phyloP scores from a whole-genome alignment of 2,797 vertebrate species.

The Sphenopsis melanotis region DNA sequence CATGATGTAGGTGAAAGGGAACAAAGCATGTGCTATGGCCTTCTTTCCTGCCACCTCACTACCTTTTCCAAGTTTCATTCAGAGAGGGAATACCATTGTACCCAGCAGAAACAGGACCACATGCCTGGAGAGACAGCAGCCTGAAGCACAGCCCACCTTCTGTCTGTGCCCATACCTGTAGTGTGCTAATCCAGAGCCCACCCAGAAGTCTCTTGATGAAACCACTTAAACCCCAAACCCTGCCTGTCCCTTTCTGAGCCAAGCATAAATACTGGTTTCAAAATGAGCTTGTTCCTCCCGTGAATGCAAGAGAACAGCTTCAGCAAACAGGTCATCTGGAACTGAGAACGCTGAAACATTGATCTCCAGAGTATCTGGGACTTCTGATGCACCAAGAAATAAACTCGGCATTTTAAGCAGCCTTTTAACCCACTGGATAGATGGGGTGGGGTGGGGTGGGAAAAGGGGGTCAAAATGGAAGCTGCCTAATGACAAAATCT shows the following conservation, averaged over 20 bases:
- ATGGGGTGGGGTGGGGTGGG: rapidly evolving
- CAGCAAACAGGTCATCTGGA: neutral
- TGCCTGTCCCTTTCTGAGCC: neutral
- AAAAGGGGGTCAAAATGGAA: neutral
- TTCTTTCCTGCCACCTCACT: neutral
- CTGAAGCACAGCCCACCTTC: neutral
- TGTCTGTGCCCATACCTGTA: neutral
- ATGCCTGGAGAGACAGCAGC: neutral
- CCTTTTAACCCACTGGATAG: neutral
- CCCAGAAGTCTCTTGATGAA: neutral
- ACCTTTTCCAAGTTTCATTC: neutral
- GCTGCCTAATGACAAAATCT: constrained; percentile 2
- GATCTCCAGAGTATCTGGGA: neutral
- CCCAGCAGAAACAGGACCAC: neutral
- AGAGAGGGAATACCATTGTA: neutral
- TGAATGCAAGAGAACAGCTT: neutral
- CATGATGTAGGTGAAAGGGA: neutral
- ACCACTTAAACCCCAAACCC: neutral
- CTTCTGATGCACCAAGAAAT: neutral
- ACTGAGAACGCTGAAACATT: neutral
- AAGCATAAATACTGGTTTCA: neutral
- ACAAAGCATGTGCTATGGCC: rapidly evolving
- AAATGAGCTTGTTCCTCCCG: neutral
- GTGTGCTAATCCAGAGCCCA: neutral
- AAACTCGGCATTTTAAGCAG: neutral